Conservation (phyloP, 1,140 invertebrate species). For the Aradophagus sp. region DNA sequence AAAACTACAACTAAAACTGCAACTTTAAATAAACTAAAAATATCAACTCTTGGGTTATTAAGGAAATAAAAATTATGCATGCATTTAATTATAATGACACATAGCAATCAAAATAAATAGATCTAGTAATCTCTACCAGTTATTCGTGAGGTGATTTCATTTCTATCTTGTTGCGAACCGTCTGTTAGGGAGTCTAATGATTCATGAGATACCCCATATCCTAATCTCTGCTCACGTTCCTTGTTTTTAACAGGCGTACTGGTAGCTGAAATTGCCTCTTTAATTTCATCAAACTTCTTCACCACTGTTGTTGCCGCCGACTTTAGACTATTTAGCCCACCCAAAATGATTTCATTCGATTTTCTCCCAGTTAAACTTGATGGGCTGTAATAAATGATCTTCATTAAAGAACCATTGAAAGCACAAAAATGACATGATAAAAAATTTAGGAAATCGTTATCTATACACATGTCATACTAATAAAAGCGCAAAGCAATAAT, state of each 20-base stretch:
- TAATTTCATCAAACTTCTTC: conserved; percentile 94
- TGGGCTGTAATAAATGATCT: conserved; percentile 78
- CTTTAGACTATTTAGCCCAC: conserved; percentile 88
- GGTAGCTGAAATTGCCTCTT: conserved; percentile 91
- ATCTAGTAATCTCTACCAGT: conserved; percentile 62
- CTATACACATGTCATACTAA: too few species aligned
- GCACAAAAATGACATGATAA: too few species aligned
- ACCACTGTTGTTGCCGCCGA: conserved; percentile 89
- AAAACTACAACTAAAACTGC: too few species aligned
- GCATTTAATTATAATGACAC: too few species aligned
- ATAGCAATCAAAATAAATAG: conserved; percentile 2
- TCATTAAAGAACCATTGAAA: too few species aligned
- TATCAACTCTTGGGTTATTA: too few species aligned
- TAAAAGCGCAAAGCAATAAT: too few species aligned
- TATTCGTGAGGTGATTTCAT: conserved; percentile 64
- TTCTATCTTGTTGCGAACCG: conserved; percentile 72
- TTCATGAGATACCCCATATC: conserved; percentile 70
- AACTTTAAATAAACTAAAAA: too few species aligned
- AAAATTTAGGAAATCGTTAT: too few species aligned
- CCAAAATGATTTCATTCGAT: conserved; percentile 90
- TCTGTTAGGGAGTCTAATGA: conserved; percentile 72
- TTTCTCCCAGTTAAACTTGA: conserved; percentile 89
- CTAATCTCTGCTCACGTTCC: conserved; percentile 69
- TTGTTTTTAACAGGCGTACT: conserved; percentile 87
- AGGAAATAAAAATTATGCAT: too few species aligned